Evolutionary conservation across 2,888 invertebrate species (phyloP).

Genomic region (Rhimphoctona megacephalus): DNA sequence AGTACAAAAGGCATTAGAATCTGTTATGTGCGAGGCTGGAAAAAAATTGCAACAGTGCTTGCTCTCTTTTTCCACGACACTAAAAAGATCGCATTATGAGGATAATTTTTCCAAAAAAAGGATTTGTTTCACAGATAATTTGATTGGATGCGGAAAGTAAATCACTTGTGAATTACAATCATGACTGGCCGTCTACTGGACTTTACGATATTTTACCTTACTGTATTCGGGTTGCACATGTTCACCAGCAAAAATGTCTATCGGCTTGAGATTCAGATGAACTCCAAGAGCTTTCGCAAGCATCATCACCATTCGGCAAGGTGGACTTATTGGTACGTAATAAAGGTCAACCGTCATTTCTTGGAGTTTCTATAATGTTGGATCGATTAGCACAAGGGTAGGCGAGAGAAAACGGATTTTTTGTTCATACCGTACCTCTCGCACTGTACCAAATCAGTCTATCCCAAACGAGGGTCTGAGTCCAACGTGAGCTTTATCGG

Average conservation of each 20-base stretch:
- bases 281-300: conserved; percentile 89
- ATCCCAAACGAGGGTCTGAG: neutral
- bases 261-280: conserved; percentile 88
- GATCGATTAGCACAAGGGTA: neutral
- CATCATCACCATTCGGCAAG: conserved; percentile 88
- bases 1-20: neutral
- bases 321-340: conserved; percentile 88
- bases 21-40: too few species aligned
- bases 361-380: neutral
- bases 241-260: conserved; percentile 88
- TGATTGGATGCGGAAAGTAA: neutral
- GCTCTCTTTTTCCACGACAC: neutral
- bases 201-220: conserved; percentile 86
- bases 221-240: conserved; percentile 89
- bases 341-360: conserved; percentile 87
- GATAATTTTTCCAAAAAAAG: neutral
- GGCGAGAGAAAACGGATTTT: neutral
- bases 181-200: neutral
- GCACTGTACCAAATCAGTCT: neutral
- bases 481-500: neutral
- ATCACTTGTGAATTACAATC: neutral
- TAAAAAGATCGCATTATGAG: neutral
- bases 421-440: neutral
- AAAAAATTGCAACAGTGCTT: neutral
- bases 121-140: neutral